Conservation (phyloP, 2,888 invertebrate species). For the Diarsia dahlii region DNA sequence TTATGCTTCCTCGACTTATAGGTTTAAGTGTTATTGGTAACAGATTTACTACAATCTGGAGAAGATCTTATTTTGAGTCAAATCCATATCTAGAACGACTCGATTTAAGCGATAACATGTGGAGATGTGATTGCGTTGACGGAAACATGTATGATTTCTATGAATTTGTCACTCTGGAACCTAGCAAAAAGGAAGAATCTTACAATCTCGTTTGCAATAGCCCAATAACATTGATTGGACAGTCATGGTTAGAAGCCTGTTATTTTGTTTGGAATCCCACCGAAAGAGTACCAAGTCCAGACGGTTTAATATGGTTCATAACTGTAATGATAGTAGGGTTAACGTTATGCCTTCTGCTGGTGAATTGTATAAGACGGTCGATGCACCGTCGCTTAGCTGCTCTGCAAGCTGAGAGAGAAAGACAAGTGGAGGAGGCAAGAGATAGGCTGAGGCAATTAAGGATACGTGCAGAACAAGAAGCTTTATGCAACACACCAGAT, state of each 20-base stretch:
- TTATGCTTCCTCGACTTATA: slow-evolving; percentile 91
- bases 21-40: slow-evolving; percentile 93
- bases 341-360: slow-evolving; percentile 88
- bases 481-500: slow-evolving; percentile 92
- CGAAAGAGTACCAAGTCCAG: slow-evolving; percentile 80
- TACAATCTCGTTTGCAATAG: slow-evolving; percentile 92
- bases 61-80: slow-evolving; percentile 90
- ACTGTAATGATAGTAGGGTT: slow-evolving; percentile 90
- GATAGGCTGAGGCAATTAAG: slow-evolving; percentile 90
- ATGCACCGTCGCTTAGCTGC: slow-evolving; percentile 89
- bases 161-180: slow-evolving; percentile 90
- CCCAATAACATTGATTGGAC: slow-evolving; percentile 91
- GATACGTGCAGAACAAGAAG: slow-evolving; percentile 89
- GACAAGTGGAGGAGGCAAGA: slow-evolving; percentile 90
- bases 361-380: slow-evolving; percentile 89
- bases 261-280: slow-evolving; percentile 91
- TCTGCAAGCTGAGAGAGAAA: slow-evolving; percentile 88
- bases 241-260: slow-evolving; percentile 93
- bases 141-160: slow-evolving; percentile 91
- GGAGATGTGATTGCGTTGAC: slow-evolving; percentile 94
- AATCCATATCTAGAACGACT: slow-evolving; percentile 91
- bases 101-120: slow-evolving; percentile 93
- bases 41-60: slow-evolving; percentile 92
- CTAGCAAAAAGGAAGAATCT: slow-evolving; percentile 88
- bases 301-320: slow-evolving; percentile 91